Conservation (phyloP, 2,113 vertebrate genomes). For the Tiliqua scincoides region DNA sequence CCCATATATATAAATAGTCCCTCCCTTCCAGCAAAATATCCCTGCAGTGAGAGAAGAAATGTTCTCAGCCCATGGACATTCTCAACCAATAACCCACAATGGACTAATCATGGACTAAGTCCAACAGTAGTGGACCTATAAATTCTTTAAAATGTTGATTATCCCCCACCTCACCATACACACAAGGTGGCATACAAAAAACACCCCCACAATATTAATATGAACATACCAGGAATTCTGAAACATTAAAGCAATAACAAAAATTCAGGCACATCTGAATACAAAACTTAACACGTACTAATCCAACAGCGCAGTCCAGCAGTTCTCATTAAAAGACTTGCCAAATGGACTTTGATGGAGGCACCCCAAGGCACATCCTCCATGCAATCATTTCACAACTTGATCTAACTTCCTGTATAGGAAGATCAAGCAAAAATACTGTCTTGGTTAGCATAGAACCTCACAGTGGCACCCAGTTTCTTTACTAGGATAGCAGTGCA, state of each 20-base stretch:
- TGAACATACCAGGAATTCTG: not conserved
- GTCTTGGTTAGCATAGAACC: not conserved
- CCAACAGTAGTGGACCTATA: too few relatives aligned
- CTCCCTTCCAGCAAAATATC: not conserved
- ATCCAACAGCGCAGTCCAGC: not conserved
- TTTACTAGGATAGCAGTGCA: not conserved
- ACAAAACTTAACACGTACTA: not conserved
- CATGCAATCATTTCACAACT: not conserved
- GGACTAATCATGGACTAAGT: too few relatives aligned
- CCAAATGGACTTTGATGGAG: not conserved
- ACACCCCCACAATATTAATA: not conserved
- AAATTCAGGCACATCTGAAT: not conserved
- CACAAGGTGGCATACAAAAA: not conserved
- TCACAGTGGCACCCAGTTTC: constrained; percentile 34
- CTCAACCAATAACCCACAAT: too few relatives aligned
- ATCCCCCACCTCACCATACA: not conserved
- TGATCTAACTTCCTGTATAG: not conserved
- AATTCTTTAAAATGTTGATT: not conserved
- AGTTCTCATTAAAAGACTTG: not conserved
- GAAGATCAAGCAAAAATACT: not conserved
- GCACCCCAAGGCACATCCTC: not conserved
- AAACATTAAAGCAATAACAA: not conserved
- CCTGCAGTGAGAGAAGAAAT: not conserved
- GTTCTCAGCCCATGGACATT: not conserved
- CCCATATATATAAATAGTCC: not conserved